Conservation (phyloP, 2,888 invertebrate genomes). For the Endomychus coccineus region DNA sequence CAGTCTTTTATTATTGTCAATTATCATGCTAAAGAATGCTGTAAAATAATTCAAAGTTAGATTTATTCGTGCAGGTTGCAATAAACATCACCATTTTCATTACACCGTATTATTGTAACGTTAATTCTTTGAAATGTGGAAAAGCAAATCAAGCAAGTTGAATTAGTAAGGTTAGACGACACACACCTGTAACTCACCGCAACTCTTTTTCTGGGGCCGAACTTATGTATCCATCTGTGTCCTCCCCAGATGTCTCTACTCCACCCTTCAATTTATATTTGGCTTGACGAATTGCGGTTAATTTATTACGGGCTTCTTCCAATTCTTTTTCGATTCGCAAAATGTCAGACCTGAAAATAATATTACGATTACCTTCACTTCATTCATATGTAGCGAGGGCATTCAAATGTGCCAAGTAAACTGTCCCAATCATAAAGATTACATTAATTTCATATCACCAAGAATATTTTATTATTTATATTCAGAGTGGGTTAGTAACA, state of each 20-base stretch:
- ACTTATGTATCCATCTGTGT: constrained; percentile 53
- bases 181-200: constrained; percentile 44
- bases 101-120: no score
- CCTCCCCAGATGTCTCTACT: constrained; percentile 58
- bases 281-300: constrained; percentile 88
- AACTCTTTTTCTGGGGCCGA: constrained; percentile 39
- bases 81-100: no score
- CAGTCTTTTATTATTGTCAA: no score
- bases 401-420: no score
- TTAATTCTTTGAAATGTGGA: neutral
- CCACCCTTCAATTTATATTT: constrained; percentile 72
- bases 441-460: no score
- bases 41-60: no score
- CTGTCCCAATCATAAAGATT: no score
- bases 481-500: no score
- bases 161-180: constrained; percentile 34
- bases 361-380: constrained; percentile 7
- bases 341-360: constrained; percentile 68
- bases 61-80: no score
- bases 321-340: constrained; percentile 90
- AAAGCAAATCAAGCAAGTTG: constrained; percentile 1
- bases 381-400: neutral
- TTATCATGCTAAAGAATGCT: no score
- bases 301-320: constrained; percentile 81
- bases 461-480: no score